Evolutionary conservation across 2,797 vertebrate species (phyloP).

Genomic region (Eleutherodactylus coqui): DNA sequence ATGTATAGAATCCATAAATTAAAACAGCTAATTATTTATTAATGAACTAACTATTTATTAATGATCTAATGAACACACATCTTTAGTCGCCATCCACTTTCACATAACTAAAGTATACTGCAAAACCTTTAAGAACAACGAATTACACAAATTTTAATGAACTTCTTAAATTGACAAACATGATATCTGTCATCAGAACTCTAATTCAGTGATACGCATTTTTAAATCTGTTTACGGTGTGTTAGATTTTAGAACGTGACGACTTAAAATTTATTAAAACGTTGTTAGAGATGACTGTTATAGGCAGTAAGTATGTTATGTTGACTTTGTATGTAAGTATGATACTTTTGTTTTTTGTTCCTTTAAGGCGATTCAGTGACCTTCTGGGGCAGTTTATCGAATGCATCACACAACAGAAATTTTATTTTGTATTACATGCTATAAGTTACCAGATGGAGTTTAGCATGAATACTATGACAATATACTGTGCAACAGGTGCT

Average conservation of each 20-base stretch:
- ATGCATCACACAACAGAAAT: neutral
- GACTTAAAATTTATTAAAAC: neutral
- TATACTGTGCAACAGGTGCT: constrained; percentile 1
- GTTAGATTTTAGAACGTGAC: neutral
- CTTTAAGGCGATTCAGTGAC: neutral
- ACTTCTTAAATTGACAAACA: neutral
- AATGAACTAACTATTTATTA: no score
- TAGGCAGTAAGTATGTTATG: no score
- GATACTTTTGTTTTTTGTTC: neutral
- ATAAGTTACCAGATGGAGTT: constrained; percentile 10
- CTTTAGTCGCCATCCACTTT: no score
- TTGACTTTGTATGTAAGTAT: no score
- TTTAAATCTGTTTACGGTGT: neutral
- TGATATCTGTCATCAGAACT: no score
- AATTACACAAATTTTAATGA: no score
- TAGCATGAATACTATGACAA: constrained; percentile 3
- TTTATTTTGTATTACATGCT: neutral
- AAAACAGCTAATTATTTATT: no score
- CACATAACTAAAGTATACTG: no score
- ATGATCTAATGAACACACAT: no score
- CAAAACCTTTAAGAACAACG: no score
- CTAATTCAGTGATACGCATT: no score
- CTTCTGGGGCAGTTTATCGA: neutral
- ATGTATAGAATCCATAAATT: no score
- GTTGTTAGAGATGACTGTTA: neutral